phyloP scores from a whole-genome alignment of 2,113 vertebrate genomes.

The Camelus dromedarius region DNA sequence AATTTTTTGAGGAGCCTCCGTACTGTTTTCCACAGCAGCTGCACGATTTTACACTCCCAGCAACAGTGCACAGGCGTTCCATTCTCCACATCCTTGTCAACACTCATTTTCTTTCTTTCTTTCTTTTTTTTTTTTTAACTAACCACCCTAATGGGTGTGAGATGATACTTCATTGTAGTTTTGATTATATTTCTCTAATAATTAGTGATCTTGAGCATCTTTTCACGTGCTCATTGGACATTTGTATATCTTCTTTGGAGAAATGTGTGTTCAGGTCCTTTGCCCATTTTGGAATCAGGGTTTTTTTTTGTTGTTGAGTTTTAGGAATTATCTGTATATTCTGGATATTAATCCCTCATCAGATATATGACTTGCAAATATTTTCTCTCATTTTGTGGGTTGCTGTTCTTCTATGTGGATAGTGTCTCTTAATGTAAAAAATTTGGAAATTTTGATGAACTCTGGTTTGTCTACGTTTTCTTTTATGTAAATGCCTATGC shows the following conservation, averaged over 20 bases:
- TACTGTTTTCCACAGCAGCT: not conserved
- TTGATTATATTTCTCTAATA: not conserved
- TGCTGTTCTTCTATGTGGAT: not conserved
- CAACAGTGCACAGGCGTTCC: not conserved
- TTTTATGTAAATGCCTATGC: not conserved
- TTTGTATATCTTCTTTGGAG: not conserved
- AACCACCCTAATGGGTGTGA: not conserved
- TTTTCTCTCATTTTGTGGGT: not conserved
- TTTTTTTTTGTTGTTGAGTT: not conserved
- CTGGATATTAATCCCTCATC: not conserved
- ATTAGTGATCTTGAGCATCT: not conserved
- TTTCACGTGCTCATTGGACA: not conserved
- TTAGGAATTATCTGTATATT: not conserved
- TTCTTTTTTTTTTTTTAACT: not conserved
- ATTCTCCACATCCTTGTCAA: not conserved
- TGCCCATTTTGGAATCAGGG: not conserved
- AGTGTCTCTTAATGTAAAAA: not conserved
- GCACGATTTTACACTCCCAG: not conserved
- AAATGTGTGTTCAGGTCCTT: not conserved
- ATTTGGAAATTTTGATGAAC: not conserved
- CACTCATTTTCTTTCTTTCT: not conserved
- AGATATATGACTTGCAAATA: not conserved
- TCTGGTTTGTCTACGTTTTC: not conserved
- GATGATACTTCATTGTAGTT: not conserved
- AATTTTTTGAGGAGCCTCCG: not conserved